Percentiles rank a stretch among this genome's conserved stretches.
These are phyloP conservation scores for Plebejus melissa DNA, from an alignment of 2,888 invertebrate species.

Conservation along the genomic window DNA sequence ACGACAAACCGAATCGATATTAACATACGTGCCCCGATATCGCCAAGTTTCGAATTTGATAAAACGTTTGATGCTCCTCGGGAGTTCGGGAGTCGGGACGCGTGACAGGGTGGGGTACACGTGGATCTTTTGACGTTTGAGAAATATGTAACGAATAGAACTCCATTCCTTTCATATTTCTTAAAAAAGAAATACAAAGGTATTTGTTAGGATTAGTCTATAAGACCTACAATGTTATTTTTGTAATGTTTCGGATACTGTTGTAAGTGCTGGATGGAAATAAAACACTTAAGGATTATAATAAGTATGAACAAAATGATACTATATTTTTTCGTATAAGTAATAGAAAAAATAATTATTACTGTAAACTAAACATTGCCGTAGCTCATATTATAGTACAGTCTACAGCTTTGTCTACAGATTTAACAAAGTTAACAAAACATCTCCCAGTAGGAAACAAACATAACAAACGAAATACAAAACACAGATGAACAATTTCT, in stretches of 20 bases:
- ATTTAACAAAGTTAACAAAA: not conserved
- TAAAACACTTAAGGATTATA: too few relatives aligned
- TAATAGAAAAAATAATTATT: too few relatives aligned
- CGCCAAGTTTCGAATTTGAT: conserved; percentile 9
- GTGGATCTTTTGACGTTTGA: not conserved
- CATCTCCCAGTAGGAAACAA: not conserved
- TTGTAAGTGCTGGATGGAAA: not conserved
- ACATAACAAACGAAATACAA: not conserved
- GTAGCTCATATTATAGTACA: too few relatives aligned
- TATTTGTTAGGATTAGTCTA: not conserved
- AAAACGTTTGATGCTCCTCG: conserved; percentile 9
- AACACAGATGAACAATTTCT: not conserved
- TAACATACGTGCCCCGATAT: conserved; percentile 34
- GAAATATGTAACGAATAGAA: not conserved
- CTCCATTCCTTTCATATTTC: too few relatives aligned
- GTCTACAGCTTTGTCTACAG: too few relatives aligned
- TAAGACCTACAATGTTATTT: not conserved
- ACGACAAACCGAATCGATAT: conserved; percentile 58
- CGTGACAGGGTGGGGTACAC: not conserved
- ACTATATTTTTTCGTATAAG: too few relatives aligned
- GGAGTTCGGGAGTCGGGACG: not conserved
- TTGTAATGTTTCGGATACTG: not conserved
- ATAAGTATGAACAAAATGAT: too few relatives aligned
- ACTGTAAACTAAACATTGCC: not conserved
- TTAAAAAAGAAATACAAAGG: too few relatives aligned